Percentiles rank a stretch among this genome's conserved stretches.
Evolutionary conservation across 30 jellyfish, hydroid and myxozoan genomes (phyloP).

Genomic region (Cassiopea xamachana): DNA sequence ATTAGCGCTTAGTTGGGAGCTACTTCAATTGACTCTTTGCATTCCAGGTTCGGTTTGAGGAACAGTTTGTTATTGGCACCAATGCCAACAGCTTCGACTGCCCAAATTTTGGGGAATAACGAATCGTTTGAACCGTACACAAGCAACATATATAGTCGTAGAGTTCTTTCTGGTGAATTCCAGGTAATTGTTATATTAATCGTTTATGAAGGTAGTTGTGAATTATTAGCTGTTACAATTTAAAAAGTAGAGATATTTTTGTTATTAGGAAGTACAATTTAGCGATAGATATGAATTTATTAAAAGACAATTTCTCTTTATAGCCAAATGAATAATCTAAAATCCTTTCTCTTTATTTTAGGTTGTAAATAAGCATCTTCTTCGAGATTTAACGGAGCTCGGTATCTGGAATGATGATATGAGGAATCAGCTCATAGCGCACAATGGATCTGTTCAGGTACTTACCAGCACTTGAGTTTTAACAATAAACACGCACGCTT

Average conservation of each 20-base stretch:
- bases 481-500: too few relatives aligned
- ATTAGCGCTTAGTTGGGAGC: too few relatives aligned
- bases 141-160: constrained; percentile 96
- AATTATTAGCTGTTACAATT: not conserved
- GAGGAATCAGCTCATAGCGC: constrained; percentile 95
- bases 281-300: too few relatives aligned
- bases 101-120: constrained; percentile 98
- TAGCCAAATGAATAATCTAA: too few relatives aligned
- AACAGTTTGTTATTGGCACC: constrained; percentile 97
- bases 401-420: constrained; percentile 95
- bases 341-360: not conserved
- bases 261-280: too few relatives aligned
- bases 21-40: not conserved
- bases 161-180: constrained; percentile 99
- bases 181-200: constrained; percentile 56
- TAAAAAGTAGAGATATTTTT: too few relatives aligned
- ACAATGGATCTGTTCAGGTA: constrained; percentile 99
- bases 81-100: constrained; percentile 99
- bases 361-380: constrained; percentile 95
- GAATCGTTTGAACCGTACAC: constrained; percentile 99
- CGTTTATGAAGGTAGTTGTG: not conserved
- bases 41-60: constrained; percentile 89
- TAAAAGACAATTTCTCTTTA: too few relatives aligned
- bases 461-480: not conserved
- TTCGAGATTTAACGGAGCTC: constrained; percentile 89